A percentile compares a stretch with the other conserved stretches of the same genome.
These are phyloP conservation scores for Spodoptera litura DNA, from an alignment of 1,140 invertebrate species.

Conservation along the genomic window DNA sequence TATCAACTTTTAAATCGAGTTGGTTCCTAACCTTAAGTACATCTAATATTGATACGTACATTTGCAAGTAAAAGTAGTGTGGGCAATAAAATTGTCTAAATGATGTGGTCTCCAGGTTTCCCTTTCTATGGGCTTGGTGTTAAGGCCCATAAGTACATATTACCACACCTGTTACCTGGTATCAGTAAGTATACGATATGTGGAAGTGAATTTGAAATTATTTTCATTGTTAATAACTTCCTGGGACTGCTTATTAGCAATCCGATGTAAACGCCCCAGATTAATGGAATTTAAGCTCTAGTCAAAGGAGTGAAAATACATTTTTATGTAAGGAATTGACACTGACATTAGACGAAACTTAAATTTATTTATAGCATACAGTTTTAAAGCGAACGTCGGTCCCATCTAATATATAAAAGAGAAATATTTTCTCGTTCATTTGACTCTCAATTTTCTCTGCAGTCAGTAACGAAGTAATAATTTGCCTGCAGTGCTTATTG, in stretches of 20 bases:
- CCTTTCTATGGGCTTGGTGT: slow-evolving; percentile 18
- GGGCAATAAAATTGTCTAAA: slow-evolving; percentile 22
- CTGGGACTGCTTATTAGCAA: neutral
- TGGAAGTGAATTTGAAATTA: slow-evolving; percentile 37
- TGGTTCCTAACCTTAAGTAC: neutral
- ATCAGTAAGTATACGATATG: slow-evolving; percentile 12
- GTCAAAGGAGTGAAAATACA: no score
- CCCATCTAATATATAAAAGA: no score
- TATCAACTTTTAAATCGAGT: neutral
- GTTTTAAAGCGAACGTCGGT: no score
- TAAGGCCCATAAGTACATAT: slow-evolving; percentile 8
- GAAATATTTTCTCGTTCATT: no score
- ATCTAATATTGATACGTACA: neutral
- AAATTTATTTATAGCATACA: no score
- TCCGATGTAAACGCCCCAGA: no score
- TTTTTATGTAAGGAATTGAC: no score
- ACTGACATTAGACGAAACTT: no score
- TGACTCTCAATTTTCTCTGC: no score
- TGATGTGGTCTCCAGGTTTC: slow-evolving; percentile 3
- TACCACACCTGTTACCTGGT: neutral
- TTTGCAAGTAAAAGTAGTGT: slow-evolving; percentile 31
- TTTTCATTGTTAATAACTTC: slow-evolving; percentile 11
- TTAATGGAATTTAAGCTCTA: no score
- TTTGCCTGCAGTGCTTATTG: no score
- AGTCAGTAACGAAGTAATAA: no score